Evolutionary conservation across 2,797 vertebrate genomes (phyloP), one percentile per base, ranked within the genome.

Genomic region (Acomys russatus): DNA sequence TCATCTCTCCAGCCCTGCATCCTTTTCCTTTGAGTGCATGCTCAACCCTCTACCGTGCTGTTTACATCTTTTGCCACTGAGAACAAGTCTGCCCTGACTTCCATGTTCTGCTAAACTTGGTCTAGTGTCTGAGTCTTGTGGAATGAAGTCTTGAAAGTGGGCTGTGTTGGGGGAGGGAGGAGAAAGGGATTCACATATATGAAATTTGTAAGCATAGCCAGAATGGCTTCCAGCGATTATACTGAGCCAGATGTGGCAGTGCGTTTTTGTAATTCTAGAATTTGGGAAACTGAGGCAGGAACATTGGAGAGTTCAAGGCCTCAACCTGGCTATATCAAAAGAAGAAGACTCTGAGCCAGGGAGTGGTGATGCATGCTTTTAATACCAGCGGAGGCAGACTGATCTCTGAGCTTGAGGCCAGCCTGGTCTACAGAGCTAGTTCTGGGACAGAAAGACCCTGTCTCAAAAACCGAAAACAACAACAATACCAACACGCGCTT

Each of bases 31-130:
- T 12, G 10, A 61, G 7, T 28, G 14, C 18, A 6, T 44, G n/a
- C 15, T 35, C 20, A 9, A 20, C 59, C 82, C 7, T 28, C 68
- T 33, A 44, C 1, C 7, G 14, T 38, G 22, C 25, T 23, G 18
- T 51, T 70, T 85, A 8, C 28, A 1, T 44, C 20, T 59, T 77
- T 74, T 79, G 76, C 78, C 54, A 44, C 44, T 17, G 3, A 66
- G 51, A 71, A 38, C 9, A 33, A 23, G 4, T 59, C 64, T 38
- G 9, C 9, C 6, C 6, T 1, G 11, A 28, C 23, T 44, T 51
- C 83, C 10, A 44, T 44, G 35, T 49, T 30, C 0, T 1, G 64
- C 23, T 73, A 22, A 38, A 28, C n/a, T 61, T 0, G 0, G 44
- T 63, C 28, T 71, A 15, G 1, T 51, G 8, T 30, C 59, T 66